Conservation (phyloP, 2,888 invertebrate genomes). For the Drosophila austrosaltans region DNA sequence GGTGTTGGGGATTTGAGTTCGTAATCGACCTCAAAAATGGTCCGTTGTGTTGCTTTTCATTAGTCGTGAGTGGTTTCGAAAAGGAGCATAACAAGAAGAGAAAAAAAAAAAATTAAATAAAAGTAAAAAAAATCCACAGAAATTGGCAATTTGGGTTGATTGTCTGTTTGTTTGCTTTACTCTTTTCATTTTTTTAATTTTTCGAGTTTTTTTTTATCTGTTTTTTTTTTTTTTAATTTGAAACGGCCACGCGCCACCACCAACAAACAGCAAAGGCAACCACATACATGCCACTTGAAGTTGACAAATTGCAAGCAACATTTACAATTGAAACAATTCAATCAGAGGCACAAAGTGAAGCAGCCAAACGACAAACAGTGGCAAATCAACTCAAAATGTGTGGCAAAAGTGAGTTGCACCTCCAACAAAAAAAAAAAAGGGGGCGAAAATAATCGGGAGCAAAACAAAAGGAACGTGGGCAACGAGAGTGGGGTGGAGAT, state of each 20-base stretch:
- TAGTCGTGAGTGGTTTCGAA: slow-evolving; percentile 70
- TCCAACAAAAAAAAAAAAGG: neutral
- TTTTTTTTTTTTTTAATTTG: slow-evolving; percentile 36
- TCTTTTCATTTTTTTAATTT: neutral
- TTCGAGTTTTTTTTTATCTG: neutral
- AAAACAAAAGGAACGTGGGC: slow-evolving; percentile 6
- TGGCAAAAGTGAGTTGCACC: slow-evolving; percentile 43
- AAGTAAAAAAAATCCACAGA: slow-evolving; percentile 28
- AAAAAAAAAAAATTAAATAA: slow-evolving; percentile 16
- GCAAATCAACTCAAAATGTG: slow-evolving; percentile 42
- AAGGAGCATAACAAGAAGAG: slow-evolving; percentile 41
- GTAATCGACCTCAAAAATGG: slow-evolving; percentile 68
- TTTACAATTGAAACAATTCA: slow-evolving; percentile 74
- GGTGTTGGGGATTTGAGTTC: slow-evolving; percentile 36
- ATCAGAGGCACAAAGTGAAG: slow-evolving; percentile 48
- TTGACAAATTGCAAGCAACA: slow-evolving; percentile 71
- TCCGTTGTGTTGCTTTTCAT: slow-evolving; percentile 56
- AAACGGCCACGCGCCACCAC: slow-evolving; percentile 63
- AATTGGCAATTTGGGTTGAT: slow-evolving; percentile 49
- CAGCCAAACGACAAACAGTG: slow-evolving; percentile 36
- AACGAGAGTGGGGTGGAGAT: neutral
- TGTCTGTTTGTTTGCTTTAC: slow-evolving; percentile 27
- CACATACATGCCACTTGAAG: slow-evolving; percentile 68
- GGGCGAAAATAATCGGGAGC: neutral
- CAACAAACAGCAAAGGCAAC: slow-evolving; percentile 34